phyloP scores from a whole-genome alignment of 2,113 vertebrate species.

The Zapus hudsonius region DNA sequence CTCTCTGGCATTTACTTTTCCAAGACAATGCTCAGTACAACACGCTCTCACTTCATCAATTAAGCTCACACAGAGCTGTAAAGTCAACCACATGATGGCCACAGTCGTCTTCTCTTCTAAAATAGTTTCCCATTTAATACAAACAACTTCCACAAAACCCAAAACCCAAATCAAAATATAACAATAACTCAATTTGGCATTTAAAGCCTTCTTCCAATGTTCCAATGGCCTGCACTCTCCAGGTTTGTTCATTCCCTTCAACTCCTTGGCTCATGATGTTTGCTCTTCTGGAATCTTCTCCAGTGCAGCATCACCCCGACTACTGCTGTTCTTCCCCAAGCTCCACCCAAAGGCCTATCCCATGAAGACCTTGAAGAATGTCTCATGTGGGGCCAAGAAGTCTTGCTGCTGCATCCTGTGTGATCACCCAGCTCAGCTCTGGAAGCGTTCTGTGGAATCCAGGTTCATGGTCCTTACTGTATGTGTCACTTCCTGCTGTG shows the following conservation, averaged over 20 bases:
- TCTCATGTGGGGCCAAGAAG: background rate
- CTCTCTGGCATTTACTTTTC: background rate
- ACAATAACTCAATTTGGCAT: background rate
- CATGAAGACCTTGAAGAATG: background rate
- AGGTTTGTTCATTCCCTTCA: background rate
- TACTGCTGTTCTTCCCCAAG: background rate
- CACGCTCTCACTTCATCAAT: background rate
- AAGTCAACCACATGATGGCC: background rate
- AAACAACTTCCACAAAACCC: background rate
- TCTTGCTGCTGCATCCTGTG: background rate
- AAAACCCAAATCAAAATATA: too few relatives aligned
- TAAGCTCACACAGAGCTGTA: background rate
- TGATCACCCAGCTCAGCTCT: background rate
- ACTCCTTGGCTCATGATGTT: background rate
- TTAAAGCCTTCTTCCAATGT: background rate
- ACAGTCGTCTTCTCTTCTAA: background rate
- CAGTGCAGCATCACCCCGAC: background rate
- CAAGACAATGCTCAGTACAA: background rate
- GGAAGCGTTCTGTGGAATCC: background rate
- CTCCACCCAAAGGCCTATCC: slow-evolving; percentile 15
- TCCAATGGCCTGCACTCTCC: background rate
- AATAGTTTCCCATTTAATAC: background rate
- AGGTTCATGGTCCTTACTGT: background rate
- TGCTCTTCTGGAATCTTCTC: background rate
- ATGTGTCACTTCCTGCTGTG: background rate